Percentiles rank a stretch among this genome's conserved stretches.
Conservation (phyloP, 1,140 invertebrate genomes). For the Trichonephila clavipes region DNA sequence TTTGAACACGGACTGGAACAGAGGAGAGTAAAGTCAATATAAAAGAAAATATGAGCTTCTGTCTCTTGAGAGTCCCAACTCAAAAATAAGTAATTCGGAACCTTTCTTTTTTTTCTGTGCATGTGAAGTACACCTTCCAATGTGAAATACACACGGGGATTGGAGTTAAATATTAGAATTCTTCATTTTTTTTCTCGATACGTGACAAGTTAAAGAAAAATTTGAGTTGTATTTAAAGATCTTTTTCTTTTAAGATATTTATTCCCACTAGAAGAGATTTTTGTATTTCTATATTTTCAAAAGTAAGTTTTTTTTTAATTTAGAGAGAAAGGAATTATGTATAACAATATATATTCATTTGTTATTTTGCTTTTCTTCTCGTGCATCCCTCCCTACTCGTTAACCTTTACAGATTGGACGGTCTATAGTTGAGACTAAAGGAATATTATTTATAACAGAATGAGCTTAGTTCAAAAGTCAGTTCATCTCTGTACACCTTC, state of each 20-base stretch:
- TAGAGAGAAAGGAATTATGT: not conserved
- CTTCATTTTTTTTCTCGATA: not conserved
- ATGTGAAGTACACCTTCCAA: not conserved
- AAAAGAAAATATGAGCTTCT: constrained; percentile 19
- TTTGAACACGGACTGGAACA: constrained; percentile 50
- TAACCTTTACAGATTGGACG: too few species aligned
- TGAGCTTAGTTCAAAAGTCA: too few species aligned
- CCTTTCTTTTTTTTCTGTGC: not conserved
- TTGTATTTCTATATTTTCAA: not conserved
- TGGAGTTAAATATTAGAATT: constrained; percentile 24
- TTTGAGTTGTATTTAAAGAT: constrained; percentile 7
- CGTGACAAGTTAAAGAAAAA: constrained; percentile 26
- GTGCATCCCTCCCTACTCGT: too few species aligned
- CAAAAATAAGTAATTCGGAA: constrained; percentile 33
- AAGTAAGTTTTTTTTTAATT: not conserved
- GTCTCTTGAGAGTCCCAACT: constrained; percentile 32
- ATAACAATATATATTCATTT: too few species aligned
- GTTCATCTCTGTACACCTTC: too few species aligned
- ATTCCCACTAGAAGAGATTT: not conserved
- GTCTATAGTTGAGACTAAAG: too few species aligned
- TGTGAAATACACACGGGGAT: constrained; percentile 5
- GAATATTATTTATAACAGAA: too few species aligned
- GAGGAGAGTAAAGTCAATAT: constrained; percentile 46
- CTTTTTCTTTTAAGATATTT: not conserved
- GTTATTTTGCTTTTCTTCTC: too few species aligned